Percentiles rank a stretch among this genome's conserved stretches.
phyloP scores from a whole-genome alignment of 2,113 vertebrate genomes.

The Crotalus horridus region DNA sequence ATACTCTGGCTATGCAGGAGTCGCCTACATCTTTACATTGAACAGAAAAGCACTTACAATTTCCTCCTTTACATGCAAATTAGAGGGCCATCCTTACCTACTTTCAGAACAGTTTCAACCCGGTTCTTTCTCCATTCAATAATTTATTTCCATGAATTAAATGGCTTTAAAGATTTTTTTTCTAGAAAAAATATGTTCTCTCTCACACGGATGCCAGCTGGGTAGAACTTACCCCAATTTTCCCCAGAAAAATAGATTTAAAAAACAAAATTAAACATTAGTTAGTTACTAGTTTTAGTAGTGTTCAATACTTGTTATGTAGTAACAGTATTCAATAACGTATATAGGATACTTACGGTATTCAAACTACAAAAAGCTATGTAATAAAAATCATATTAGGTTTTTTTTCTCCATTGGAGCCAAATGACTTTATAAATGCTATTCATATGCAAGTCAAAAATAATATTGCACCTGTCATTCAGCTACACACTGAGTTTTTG shows the following conservation, averaged over 20 bases:
- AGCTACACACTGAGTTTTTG: conserved; percentile 57
- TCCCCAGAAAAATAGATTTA: not conserved
- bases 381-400: conserved; percentile 20
- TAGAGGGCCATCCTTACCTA: conserved; percentile 38
- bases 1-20: conserved; percentile 48
- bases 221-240: not conserved
- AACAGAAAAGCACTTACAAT: conserved; percentile 58
- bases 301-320: not conserved
- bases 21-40: conserved; percentile 52
- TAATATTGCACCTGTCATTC: conserved; percentile 38
- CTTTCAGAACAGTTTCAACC: conserved; percentile 56
- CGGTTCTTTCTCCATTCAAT: conserved; percentile 19
- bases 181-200: conserved; percentile 10
- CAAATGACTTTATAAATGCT: conserved; percentile 27
- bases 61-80: conserved; percentile 68
- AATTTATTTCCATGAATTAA: conserved; percentile 36
- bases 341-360: not conserved
- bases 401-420: conserved; percentile 17
- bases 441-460: conserved; percentile 57
- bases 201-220: not conserved
- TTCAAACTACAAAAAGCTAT: not conserved
- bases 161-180: conserved; percentile 37
- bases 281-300: not conserved
- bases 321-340: not conserved
- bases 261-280: not conserved